Base-by-base conservation (phyloP, 2,888 invertebrate genomes). In the Coenonympha glycerion region DNA sequence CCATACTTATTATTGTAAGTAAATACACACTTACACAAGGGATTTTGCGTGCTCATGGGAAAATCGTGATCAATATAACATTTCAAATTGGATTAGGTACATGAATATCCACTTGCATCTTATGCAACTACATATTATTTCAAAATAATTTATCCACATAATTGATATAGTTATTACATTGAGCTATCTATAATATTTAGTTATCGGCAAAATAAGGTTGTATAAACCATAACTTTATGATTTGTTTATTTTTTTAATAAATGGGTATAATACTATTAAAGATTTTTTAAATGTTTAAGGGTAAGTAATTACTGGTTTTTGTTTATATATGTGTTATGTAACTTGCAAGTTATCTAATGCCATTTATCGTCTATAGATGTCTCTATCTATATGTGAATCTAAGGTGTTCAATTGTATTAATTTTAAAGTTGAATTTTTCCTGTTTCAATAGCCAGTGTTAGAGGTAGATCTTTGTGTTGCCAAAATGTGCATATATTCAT, bases 161-260 rank as follows among this genome's bases (percentile, higher is more conserved):
- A 61, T 54, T 58, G 54, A 51, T 57, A 56, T 46, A 58, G 47
- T 40, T 56, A 49, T 56, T 44, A 39, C 31, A 56, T 59, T 34
- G 40, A 45, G 21, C 22, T 9, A 24, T 6, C 9, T 30, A 40
- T 41, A 42, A 41, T 46, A 22, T 47, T 18, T 31, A 39, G 47
- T 18, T 26, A 39, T 47, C 30, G n/a, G 44, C 47, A 46, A 42
- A 30, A 40, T n/a, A 18, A 40, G 3, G 8, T 26, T 40, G 26
- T 40, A 26, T 6, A 26, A 40, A 6, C 6, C 18, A 40, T 1
- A 31, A 16, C 9, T 34, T 21, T n/a, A 6, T 30, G 28, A 5
- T 33, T 11, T 15, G 31, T 15, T 15, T 13, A 2, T 16, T 33
- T 16, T 9, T 16, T 3, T 6, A 15, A 26, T 6, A 13, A 31